Evolutionary conservation across 2,888 invertebrate species (phyloP), one percentile per base, ranked within the genome.

Genomic region (Melanchra persicariae): DNA sequence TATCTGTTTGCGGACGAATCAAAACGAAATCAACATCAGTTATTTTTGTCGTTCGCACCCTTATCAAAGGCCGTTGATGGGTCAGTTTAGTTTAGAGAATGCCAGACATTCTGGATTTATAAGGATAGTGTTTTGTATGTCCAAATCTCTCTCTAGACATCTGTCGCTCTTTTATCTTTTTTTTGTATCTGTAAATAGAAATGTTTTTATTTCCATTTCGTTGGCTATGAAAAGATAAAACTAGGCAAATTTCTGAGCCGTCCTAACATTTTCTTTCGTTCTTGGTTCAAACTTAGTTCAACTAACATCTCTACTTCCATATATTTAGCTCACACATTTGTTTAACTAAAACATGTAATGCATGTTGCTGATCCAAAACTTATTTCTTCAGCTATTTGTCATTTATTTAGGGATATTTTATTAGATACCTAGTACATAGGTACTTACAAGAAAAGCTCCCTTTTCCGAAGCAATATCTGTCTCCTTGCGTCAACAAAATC

Each of bases 1-100:
- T 94, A 95, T 94, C 92, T 90, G 87, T 79, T 88, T 87, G 91
- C 86, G 92, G 91, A 92, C 90, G 90, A 93, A 95, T 95, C 94
- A 94, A 95, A 95, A 92, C 87, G 90, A 92, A 94, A 95, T 96
- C 94, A 95, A 91, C 94, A 93, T 94, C 90, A 91, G 92, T 93
- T 94, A 94, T 93, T 93, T 93, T 91, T 91, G 92, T 89, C 91
- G 85, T 90, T 90, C 89, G 87, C 91, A 93, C 94, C 93, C 94
- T 94, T 94, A 93, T 94, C 94, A 94, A 91, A 87, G 74, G 84
- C 61, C 49, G 58, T 89, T 88, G 91, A 91, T 89, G 91, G 92
- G 91, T 92, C 92, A 91, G 91, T 88, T 75, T 57, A 57, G 62
- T 88, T 75, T 59, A 57, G 63, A 57, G 40, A 60, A 40, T 62